Evolutionary conservation across 2,888 invertebrate genomes (phyloP), one percentile per base, ranked within the genome.

Genomic region (Cylloceria caligata): DNA sequence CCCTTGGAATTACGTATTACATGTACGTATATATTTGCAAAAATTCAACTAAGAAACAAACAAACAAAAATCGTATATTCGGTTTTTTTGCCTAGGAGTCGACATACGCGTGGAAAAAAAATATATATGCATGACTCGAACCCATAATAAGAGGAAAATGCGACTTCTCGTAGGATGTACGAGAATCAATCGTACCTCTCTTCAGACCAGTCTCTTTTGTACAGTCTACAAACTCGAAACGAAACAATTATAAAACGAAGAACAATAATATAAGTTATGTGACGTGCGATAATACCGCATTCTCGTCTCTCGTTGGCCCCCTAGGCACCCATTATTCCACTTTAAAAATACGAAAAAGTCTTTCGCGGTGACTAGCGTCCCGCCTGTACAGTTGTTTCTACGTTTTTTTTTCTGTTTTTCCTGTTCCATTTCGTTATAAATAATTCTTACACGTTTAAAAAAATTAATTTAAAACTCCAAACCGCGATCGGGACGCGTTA

Each of bases 361-460:
- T 75, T 87, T 89, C 80, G 86, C 87, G 85, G 87, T 87, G 83
- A 88, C 79, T 78, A 60, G 65, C 75, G 49, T 83, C 86, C 88
- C 85, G 86, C 82, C 88, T 91, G 90, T 91, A 91, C 90, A 91
- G 39, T 60, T 62, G 84, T 84, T 69, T 75, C 45, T 67, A 75
- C 68, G 65, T 76, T 65, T 69, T 79, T 72, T 73, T 42, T 57
- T 11, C 64, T 64, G 39, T n/a, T 55, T 55, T 47, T 47, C 30
- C 47, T 57, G 16, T 36, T 57, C 39, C 42, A 27, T 24, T 57
- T 62, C 57, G 64, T 80, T 83, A 90, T 91, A 90, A 91, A 90
- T 90, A 89, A 88, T 84, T 86, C 88, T 89, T 91, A 89, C 85
- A 24, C 42, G 21, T 62, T 64, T 89, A 89, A 88, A 87, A 87